Percentiles rank a stretch among this genome's conserved stretches.
Conservation (phyloP, 2,797 vertebrate genomes). For the Strix occidentalis region DNA sequence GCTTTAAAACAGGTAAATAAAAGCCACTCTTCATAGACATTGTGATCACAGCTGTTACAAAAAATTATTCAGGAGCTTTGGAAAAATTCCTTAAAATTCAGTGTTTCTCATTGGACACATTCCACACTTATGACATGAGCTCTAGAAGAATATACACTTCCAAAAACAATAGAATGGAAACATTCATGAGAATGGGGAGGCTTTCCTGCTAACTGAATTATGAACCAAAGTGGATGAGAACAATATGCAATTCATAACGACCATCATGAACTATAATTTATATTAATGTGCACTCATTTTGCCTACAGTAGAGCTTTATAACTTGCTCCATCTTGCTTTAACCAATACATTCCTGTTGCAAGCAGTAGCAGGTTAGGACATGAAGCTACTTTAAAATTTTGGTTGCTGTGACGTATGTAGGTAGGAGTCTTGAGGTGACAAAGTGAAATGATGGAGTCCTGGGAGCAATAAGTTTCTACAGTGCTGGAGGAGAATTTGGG, state of each 20-base stretch:
- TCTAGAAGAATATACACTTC: constrained; percentile 6
- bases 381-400: background rate
- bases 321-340: constrained; percentile 11
- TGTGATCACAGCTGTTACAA: background rate
- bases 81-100: constrained; percentile 5
- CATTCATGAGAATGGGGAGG: background rate
- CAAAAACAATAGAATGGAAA: constrained; percentile 34
- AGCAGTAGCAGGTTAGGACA: background rate
- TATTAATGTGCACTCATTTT: background rate
- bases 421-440: background rate
- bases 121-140: constrained; percentile 1
- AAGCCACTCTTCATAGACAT: background rate
- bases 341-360: background rate
- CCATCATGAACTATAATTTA: background rate
- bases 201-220: background rate
- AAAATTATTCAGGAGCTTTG: background rate
- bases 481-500: background rate
- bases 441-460: background rate
- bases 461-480: background rate
- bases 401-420: background rate
- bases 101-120: background rate
- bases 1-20: background rate
- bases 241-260: background rate
- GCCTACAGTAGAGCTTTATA: background rate
- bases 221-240: background rate